Conservation (phyloP, 2,113 vertebrate genomes). For the Prolemur simus region DNA sequence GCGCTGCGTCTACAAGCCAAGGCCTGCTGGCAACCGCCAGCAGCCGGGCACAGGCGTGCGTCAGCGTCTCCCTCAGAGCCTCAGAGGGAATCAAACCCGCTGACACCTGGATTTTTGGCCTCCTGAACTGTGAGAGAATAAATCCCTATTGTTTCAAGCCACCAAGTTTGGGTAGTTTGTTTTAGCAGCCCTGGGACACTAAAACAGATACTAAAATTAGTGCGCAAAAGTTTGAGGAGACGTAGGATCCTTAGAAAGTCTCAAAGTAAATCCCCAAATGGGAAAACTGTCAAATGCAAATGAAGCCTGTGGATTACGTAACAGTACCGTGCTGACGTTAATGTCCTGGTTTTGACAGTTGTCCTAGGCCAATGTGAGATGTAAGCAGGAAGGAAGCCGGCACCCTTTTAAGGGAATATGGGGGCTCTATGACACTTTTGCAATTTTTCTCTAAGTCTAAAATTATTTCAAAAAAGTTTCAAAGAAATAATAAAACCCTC, state of each 20-base stretch:
- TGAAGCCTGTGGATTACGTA: no score
- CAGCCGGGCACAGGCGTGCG: neutral
- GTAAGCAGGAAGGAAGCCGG: no score
- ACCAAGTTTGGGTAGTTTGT: neutral
- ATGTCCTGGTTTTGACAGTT: no score
- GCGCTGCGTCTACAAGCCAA: neutral
- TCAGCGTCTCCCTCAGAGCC: neutral
- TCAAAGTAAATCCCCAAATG: neutral
- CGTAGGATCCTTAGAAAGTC: neutral
- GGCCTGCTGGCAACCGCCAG: no score
- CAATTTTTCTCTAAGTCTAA: no score
- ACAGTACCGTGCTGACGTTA: no score
- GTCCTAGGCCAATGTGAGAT: no score
- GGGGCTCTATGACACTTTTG: no score
- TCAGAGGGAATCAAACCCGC: neutral
- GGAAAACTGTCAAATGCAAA: no score
- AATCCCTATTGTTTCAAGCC: neutral
- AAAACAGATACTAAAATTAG: neutral
- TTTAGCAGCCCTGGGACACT: neutral
- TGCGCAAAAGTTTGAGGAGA: neutral
- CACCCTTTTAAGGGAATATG: no score
- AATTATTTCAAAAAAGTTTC: no score
- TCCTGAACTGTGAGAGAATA: neutral
- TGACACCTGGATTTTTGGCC: neutral
- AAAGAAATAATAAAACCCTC: no score